A percentile compares a stretch with the other conserved stretches of the same genome.
Evolutionary conservation across 35 echinoderm and acorn worm species (phyloP).

Genomic region (Heliocidaris erythrogramma): DNA sequence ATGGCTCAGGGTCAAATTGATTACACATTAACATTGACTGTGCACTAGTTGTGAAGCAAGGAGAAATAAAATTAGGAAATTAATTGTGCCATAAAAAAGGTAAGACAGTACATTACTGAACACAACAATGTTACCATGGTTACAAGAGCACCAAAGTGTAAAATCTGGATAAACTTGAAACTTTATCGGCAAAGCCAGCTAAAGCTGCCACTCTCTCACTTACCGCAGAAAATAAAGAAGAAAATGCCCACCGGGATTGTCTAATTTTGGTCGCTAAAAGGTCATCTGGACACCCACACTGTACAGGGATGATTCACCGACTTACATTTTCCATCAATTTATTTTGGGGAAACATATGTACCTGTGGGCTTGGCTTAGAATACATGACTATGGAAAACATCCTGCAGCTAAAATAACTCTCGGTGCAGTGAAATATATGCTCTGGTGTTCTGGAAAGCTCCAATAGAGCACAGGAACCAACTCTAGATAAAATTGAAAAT

Average conservation of each 20-base stretch:
- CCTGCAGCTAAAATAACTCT: too few species aligned
- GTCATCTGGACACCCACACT: not conserved
- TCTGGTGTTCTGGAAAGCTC: too few species aligned
- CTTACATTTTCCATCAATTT: not conserved
- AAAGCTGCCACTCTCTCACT: not conserved
- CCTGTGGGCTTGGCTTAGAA: not conserved
- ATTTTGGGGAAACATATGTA: not conserved
- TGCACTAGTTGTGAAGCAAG: not conserved
- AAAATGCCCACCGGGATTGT: not conserved
- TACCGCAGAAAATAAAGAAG: not conserved
- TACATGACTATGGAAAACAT: too few species aligned
- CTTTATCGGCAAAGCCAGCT: not conserved
- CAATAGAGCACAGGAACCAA: too few species aligned
- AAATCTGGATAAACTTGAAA: not conserved
- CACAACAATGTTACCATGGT: conserved; percentile 8
- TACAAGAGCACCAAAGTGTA: not conserved
- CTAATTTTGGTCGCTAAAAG: not conserved
- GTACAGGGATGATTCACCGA: not conserved
- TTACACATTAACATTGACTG: not conserved
- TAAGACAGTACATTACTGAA: not conserved
- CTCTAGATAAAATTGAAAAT: too few species aligned
- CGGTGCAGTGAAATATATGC: too few species aligned
- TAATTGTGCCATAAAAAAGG: not conserved
- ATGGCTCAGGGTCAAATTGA: not conserved
- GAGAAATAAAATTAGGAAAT: not conserved